A percentile compares a stretch with the other conserved stretches of the same genome.
Conservation (phyloP, 2,888 invertebrate genomes). For the Neoascia interrupta region DNA sequence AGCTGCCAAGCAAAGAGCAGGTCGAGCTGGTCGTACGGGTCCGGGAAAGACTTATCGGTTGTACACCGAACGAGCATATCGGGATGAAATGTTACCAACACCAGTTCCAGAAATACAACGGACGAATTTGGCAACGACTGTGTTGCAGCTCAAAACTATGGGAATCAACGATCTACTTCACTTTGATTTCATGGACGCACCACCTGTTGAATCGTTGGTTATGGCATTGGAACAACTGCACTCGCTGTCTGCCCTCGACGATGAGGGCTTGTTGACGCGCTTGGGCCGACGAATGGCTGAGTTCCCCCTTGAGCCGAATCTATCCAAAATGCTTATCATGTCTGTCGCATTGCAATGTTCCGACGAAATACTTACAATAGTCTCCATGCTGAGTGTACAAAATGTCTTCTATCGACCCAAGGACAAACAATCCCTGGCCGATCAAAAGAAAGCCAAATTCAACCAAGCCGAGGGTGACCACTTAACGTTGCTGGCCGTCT, state of each 20-base stretch:
- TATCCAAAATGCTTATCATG: conserved; percentile 99
- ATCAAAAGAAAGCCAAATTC: conserved; percentile 99
- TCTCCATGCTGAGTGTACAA: conserved; percentile 99
- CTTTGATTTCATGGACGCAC: conserved; percentile 99
- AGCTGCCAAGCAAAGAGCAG: conserved; percentile 98
- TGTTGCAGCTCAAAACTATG: conserved; percentile 98
- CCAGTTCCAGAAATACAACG: conserved; percentile 99
- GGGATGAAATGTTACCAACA: conserved; percentile 99
- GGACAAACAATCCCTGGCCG: conserved; percentile 97
- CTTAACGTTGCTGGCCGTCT: conserved; percentile 97
- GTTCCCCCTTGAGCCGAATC: conserved; percentile 98
- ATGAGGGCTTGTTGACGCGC: conserved; percentile 92
- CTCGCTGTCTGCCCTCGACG: conserved; percentile 97
- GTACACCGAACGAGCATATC: conserved; percentile 98
- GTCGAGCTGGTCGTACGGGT: conserved; percentile 97
- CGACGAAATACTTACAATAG: conserved; percentile 98
- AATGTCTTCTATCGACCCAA: conserved; percentile 98
- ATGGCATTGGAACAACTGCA: conserved; percentile 98
- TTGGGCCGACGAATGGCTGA: conserved; percentile 97
- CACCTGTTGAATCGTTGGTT: conserved; percentile 97
- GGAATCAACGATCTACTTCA: conserved; percentile 98
- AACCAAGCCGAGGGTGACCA: conserved; percentile 99
- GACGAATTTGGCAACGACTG: conserved; percentile 97
- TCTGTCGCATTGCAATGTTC: conserved; percentile 98
- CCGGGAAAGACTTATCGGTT: conserved; percentile 98